phyloP scores from a whole-genome alignment of 2,888 invertebrate genomes.

The Pollenia labialis region DNA sequence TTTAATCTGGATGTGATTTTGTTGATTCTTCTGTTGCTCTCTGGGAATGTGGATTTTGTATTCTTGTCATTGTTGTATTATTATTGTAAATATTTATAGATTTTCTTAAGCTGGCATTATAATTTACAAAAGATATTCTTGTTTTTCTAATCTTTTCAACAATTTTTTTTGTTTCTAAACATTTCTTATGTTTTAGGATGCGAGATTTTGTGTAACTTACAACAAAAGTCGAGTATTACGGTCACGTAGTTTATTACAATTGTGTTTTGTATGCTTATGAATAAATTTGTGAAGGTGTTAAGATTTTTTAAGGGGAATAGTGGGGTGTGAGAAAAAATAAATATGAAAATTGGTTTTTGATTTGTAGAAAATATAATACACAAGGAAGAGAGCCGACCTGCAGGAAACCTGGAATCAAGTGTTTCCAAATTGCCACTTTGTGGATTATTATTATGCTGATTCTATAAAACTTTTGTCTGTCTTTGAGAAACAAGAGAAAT shows the following conservation, averaged over 20 bases:
- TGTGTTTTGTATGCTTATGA: conserved; percentile 42
- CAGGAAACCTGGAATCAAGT: too few species aligned
- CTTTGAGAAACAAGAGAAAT: too few species aligned
- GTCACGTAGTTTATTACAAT: conserved; percentile 72
- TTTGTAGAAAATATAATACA: neutral
- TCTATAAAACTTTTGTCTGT: too few species aligned
- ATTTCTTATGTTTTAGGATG: neutral
- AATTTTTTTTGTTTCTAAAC: neutral
- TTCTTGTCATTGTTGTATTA: conserved; percentile 52
- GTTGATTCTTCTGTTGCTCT: neutral
- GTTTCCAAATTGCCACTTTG: too few species aligned
- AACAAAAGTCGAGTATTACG: conserved; percentile 47
- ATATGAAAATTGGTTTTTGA: conserved; percentile 42
- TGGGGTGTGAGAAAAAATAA: conserved; percentile 5
- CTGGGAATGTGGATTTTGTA: conserved; percentile 46
- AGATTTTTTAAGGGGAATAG: neutral
- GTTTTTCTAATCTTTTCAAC: neutral
- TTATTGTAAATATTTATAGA: conserved; percentile 68
- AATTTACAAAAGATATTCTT: conserved; percentile 40
- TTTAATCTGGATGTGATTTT: conserved; percentile 55
- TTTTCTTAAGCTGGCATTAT: conserved; percentile 52
- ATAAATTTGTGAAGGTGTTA: conserved; percentile 7
- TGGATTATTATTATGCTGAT: too few species aligned
- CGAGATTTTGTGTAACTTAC: neutral
- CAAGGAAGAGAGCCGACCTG: too few species aligned